Evolutionary conservation across 2,888 invertebrate genomes (phyloP).

Genomic region (Acrobasis suavella): DNA sequence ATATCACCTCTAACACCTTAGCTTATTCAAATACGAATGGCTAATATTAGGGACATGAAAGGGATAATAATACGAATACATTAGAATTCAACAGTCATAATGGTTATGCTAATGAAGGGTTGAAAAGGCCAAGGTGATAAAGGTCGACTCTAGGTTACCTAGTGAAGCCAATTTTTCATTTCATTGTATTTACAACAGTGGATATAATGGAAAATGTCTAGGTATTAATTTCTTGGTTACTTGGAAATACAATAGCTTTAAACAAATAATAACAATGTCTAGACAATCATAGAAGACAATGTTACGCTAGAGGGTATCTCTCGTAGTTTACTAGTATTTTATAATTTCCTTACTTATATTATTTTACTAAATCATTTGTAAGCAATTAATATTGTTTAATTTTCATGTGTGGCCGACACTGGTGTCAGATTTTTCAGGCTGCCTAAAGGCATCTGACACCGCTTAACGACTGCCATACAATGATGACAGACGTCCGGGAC

Average conservation of each 20-base stretch:
- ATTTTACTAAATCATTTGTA: too few species aligned
- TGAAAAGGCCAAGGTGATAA: slow-evolving; percentile 4
- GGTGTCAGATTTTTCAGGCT: too few species aligned
- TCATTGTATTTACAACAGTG: not conserved
- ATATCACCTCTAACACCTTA: not conserved
- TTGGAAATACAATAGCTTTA: slow-evolving; percentile 1
- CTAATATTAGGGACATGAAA: not conserved
- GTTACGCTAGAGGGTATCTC: not conserved
- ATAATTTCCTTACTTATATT: too few species aligned
- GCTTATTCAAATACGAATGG: not conserved
- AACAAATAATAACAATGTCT: slow-evolving; percentile 3
- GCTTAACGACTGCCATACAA: too few species aligned
- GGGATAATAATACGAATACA: not conserved
- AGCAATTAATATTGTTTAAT: too few species aligned
- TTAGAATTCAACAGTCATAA: slow-evolving; percentile 1
- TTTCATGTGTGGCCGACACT: too few species aligned
- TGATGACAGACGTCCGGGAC: too few species aligned
- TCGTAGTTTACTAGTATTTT: too few species aligned
- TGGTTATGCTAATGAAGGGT: slow-evolving; percentile 6
- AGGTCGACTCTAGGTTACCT: slow-evolving; percentile 2
- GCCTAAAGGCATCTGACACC: too few species aligned
- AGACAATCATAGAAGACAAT: not conserved
- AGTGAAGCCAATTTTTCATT: slow-evolving; percentile 2
- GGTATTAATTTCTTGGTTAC: not conserved
- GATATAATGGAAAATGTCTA: slow-evolving; percentile 2